Evolutionary conservation across 2,888 invertebrate genomes (phyloP).

Genomic region (Pterostichus niger): DNA sequence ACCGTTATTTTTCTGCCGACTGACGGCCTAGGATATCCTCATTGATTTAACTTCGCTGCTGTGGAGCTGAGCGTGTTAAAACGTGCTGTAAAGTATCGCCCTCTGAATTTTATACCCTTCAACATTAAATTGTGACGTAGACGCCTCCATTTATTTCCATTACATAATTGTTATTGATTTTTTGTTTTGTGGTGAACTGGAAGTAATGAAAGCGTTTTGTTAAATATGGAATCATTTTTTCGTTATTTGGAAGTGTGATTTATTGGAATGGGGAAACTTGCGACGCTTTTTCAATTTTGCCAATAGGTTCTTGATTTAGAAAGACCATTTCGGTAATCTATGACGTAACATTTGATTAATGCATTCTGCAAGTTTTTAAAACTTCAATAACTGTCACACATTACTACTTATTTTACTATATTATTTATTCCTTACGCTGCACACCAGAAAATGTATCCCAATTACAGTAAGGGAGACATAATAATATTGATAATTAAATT

Average conservation of each 20-base stretch:
- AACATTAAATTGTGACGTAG: constrained; percentile 51
- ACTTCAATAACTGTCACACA: neutral
- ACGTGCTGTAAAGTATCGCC: constrained; percentile 40
- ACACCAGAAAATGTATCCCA: neutral
- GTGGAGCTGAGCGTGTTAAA: constrained; percentile 49
- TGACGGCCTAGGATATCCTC: constrained; percentile 59
- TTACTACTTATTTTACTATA: neutral
- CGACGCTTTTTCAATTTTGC: constrained; percentile 27
- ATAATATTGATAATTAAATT: no score
- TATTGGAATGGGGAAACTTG: constrained; percentile 13
- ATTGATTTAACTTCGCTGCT: constrained; percentile 59
- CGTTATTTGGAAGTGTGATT: constrained; percentile 3
- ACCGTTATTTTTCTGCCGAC: constrained; percentile 63
- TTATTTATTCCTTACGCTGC: no score
- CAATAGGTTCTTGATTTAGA: constrained; percentile 26
- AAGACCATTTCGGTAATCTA: constrained; percentile 2
- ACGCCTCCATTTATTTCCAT: constrained; percentile 43
- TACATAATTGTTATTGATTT: constrained; percentile 56
- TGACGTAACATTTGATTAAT: neutral
- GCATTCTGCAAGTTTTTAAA: constrained; percentile 12
- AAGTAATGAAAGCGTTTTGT: constrained; percentile 38
- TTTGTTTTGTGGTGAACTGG: constrained; percentile 18
- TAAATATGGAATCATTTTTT: constrained; percentile 29
- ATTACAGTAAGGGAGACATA: no score
- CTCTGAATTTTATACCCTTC: constrained; percentile 50